Evolutionary conservation across 2,113 vertebrate species (phyloP), one percentile per base, ranked within the genome.

Genomic region (Calypte anna): DNA sequence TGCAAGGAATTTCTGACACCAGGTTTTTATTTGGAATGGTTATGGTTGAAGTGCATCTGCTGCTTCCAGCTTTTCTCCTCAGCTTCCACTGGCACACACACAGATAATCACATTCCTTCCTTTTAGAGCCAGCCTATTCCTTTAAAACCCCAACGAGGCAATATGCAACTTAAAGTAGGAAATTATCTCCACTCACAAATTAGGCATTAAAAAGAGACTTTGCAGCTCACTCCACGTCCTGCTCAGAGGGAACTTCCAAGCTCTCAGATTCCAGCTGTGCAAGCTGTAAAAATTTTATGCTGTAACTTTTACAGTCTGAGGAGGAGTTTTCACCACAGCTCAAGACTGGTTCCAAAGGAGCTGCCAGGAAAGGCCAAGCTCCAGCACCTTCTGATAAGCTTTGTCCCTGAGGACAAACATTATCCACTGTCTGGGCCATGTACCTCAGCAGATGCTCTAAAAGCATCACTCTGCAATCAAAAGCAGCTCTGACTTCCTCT

Each of bases 131-230:
- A 63, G 82, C 95, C 87, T 38, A 91, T 51, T 77, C 57, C 94
- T 94, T 94, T 88, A 95, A 95, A 91, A 91, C 67, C 88, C 96
- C 83, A 63, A 82, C 88, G 95, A 90, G 77, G 33, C 85, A 94
- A 75, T 94, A 53, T 86, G 67, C 87, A 94, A 78, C 88, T 92
- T 86, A 93, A 82, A 95, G 70, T 69, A 95, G 85, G 68, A 95
- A 94, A 96, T 92, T 81, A 79, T 33, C 66, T 96, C 81, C 73
- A 25, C 69, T 94, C 90, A 88, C 91, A 93, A 96, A 91, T 96
- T 95, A 95, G 90, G 86, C 94, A 90, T 96, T 88, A 94, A 95
- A 94, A 95, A 77, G 66, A 95, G 92, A 78, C 20, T 89, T 88
- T 36, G 51, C 27, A 14, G 73, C 88, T 94, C 50, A 58, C 57